phyloP scores from a whole-genome alignment of 2,113 vertebrate genomes.

The Melanostigma gelatinosum region DNA sequence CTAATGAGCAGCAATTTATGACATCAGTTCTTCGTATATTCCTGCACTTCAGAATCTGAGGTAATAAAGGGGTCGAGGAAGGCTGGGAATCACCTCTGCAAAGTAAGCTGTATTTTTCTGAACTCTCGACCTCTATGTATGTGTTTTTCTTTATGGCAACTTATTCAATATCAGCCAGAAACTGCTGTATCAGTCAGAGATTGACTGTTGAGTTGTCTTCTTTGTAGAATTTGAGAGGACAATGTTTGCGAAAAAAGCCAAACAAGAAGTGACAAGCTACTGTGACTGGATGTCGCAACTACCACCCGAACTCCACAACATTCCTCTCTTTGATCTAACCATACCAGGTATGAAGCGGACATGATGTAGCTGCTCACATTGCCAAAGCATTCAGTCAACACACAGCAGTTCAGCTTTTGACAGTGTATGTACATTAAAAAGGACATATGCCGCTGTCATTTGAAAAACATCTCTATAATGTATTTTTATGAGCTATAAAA shows the following conservation, averaged over 20 bases:
- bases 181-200: background rate
- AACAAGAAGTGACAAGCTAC: background rate
- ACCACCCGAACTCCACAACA: conserved; percentile 31
- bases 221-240: background rate
- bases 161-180: background rate
- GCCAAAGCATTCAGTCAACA: background rate
- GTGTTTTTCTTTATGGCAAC: background rate
- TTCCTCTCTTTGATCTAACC: conserved; percentile 53
- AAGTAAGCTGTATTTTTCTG: conserved; percentile 14
- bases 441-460: background rate
- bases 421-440: background rate
- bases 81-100: background rate
- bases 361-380: background rate
- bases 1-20: background rate
- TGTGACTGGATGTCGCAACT: conserved; percentile 68
- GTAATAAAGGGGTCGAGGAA: background rate
- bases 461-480: background rate
- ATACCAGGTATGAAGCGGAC: conserved; percentile 64
- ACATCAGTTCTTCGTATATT: background rate
- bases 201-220: background rate
- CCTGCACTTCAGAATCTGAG: background rate
- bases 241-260: background rate
- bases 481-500: too few species aligned
- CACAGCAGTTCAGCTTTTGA: background rate
- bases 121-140: background rate